Percentiles rank a stretch among this genome's conserved stretches.
These are phyloP conservation scores for Pristis pectinata DNA, from an alignment of 2,797 vertebrate species.

Conservation along the genomic window DNA sequence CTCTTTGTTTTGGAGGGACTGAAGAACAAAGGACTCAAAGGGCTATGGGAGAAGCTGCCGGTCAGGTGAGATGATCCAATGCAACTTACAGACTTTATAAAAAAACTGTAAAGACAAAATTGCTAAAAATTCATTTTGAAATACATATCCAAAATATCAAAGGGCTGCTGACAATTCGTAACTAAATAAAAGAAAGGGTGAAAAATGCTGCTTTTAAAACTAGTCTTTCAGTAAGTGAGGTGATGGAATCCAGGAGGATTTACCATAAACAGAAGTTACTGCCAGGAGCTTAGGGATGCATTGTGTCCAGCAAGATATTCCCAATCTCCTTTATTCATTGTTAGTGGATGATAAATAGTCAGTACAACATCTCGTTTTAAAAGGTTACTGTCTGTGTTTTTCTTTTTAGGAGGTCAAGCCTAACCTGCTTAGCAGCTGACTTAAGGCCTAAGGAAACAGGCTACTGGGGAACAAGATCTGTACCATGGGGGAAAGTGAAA, in stretches of 20 bases:
- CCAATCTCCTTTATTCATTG: neutral
- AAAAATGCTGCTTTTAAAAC: neutral
- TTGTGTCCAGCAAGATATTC: neutral
- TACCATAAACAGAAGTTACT: neutral
- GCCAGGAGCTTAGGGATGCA: neutral
- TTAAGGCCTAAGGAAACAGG: neutral
- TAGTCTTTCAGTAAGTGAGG: neutral
- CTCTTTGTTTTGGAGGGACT: conserved; percentile 75
- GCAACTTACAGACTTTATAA: no score
- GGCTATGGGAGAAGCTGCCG: conserved; percentile 64
- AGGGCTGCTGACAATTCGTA: neutral
- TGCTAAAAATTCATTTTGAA: neutral
- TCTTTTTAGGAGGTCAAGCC: neutral
- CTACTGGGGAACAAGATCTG: neutral
- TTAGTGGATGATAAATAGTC: neutral
- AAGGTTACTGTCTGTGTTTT: neutral
- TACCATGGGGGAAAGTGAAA: neutral
- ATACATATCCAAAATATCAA: neutral
- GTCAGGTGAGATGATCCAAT: conserved; percentile 55
- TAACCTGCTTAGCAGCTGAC: neutral
- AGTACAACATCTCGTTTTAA: neutral
- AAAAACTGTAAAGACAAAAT: neutral
- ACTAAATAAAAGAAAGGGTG: neutral
- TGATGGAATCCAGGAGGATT: neutral
- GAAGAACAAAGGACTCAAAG: conserved; percentile 60